phyloP scores from a whole-genome alignment of 1,140 invertebrate species.

The Polyergus mexicanus region DNA sequence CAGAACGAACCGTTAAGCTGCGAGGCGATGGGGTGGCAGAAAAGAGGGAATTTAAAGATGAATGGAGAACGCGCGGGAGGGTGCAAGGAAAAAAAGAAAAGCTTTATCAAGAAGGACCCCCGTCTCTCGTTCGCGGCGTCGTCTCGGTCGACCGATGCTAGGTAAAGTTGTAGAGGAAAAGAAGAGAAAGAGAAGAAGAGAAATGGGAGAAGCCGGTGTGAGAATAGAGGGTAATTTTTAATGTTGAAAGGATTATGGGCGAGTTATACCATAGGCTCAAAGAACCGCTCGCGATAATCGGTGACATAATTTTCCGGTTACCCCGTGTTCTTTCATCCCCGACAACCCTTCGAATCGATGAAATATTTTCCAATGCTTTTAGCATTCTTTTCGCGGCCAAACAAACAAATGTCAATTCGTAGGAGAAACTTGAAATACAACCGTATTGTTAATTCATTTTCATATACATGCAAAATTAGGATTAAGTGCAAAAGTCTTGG shows the following conservation, averaged over 20 bases:
- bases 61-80: slow-evolving; percentile 60
- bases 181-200: slow-evolving; percentile 8
- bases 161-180: slow-evolving; percentile 17
- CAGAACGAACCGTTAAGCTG: slow-evolving; percentile 64
- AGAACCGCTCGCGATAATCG: slow-evolving; percentile 71
- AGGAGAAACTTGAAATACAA: background rate
- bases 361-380: slow-evolving; percentile 9
- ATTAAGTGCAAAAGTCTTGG: background rate
- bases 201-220: background rate
- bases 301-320: slow-evolving; percentile 69
- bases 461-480: background rate
- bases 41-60: slow-evolving; percentile 53
- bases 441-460: background rate
- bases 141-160: slow-evolving; percentile 5
- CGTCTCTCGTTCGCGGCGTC: slow-evolving; percentile 43
- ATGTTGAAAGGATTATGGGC: slow-evolving; percentile 70
- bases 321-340: slow-evolving; percentile 17
- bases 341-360: background rate
- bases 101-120: slow-evolving; percentile 55
- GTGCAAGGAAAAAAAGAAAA: slow-evolving; percentile 50
- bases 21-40: slow-evolving; percentile 17
- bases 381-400: slow-evolving; percentile 6
- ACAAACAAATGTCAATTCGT: slow-evolving; percentile 3
- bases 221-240: slow-evolving; percentile 54
- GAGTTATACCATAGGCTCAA: slow-evolving; percentile 41